These are phyloP conservation scores for Riparia riparia DNA, from an alignment of 2,113 vertebrate species.

Conservation along the genomic window DNA sequence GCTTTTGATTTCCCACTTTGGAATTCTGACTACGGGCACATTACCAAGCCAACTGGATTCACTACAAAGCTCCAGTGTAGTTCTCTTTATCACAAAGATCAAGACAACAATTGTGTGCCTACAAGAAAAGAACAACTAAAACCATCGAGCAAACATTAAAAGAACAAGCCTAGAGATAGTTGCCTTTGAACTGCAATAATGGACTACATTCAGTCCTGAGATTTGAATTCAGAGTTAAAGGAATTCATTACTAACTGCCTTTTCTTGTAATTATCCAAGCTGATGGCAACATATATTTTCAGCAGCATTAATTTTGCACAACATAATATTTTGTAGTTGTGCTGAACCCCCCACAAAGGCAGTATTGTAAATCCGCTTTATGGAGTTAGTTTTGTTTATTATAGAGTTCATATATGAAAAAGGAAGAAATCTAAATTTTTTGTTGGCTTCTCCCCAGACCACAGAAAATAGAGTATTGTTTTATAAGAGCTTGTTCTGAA, in stretches of 20 bases:
- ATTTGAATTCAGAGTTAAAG: constrained; percentile 76
- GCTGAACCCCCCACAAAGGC: constrained; percentile 60
- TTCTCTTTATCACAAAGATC: constrained; percentile 82
- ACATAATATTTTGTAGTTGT: constrained; percentile 67
- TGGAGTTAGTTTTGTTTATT: constrained; percentile 68
- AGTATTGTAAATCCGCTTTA: constrained; percentile 62
- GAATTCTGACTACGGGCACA: constrained; percentile 79
- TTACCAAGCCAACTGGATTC: constrained; percentile 81
- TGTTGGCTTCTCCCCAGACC: constrained; percentile 66
- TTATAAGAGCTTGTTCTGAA: constrained; percentile 65
- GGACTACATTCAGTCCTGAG: constrained; percentile 74
- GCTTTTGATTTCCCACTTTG: constrained; percentile 79
- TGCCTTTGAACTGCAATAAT: constrained; percentile 82
- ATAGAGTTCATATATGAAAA: constrained; percentile 51
- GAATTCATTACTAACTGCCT: constrained; percentile 76
- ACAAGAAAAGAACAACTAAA: constrained; percentile 85
- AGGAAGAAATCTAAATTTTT: constrained; percentile 69
- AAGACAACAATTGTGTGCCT: constrained; percentile 83
- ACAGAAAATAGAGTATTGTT: constrained; percentile 68
- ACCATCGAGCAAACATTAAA: constrained; percentile 80
- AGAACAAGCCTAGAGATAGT: constrained; percentile 83
- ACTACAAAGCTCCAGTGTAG: constrained; percentile 79
- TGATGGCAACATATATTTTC: constrained; percentile 67
- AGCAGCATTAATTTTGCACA: constrained; percentile 66
- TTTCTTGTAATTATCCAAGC: constrained; percentile 69